These are phyloP conservation scores for Achatina immaculata DNA, from an alignment of 1,140 invertebrate genomes.

Conservation along the genomic window DNA sequence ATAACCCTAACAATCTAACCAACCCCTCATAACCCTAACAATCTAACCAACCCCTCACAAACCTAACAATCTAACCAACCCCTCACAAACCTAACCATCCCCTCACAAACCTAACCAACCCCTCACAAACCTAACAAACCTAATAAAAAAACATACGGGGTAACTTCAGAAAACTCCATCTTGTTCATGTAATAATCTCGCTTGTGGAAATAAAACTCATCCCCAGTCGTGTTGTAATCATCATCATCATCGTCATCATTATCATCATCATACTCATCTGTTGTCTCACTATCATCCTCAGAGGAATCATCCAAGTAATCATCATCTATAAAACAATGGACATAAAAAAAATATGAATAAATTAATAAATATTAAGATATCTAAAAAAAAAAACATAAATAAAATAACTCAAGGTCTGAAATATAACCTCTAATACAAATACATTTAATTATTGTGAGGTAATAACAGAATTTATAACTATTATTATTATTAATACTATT, in stretches of 20 bases:
- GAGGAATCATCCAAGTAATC: conserved; percentile 40
- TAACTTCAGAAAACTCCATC: conserved; percentile 83
- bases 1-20: too few relatives aligned
- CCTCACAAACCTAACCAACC: too few relatives aligned
- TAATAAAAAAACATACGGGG: conserved; percentile 58
- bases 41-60: too few relatives aligned
- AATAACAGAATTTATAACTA: too few relatives aligned
- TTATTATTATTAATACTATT: too few relatives aligned
- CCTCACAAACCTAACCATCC: too few relatives aligned
- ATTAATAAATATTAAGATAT: conserved; percentile 6
- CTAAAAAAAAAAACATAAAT: not conserved
- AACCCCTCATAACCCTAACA: too few relatives aligned
- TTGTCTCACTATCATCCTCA: conserved; percentile 37
- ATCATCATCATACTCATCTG: conserved; percentile 20
- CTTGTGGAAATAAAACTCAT: conserved; percentile 89
- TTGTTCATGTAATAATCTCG: conserved; percentile 93
- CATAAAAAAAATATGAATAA: not conserved
- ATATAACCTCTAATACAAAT: too few relatives aligned
- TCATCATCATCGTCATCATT: conserved; percentile 46
- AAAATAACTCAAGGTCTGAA: too few relatives aligned
- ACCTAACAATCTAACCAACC: too few relatives aligned
- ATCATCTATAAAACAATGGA: not conserved
- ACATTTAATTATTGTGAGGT: too few relatives aligned
- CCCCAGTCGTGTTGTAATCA: conserved; percentile 63
- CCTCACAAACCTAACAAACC: too few relatives aligned